These are phyloP conservation scores for Crenuchus spilurus DNA, from an alignment of 2,797 vertebrate genomes.

Conservation along the genomic window DNA sequence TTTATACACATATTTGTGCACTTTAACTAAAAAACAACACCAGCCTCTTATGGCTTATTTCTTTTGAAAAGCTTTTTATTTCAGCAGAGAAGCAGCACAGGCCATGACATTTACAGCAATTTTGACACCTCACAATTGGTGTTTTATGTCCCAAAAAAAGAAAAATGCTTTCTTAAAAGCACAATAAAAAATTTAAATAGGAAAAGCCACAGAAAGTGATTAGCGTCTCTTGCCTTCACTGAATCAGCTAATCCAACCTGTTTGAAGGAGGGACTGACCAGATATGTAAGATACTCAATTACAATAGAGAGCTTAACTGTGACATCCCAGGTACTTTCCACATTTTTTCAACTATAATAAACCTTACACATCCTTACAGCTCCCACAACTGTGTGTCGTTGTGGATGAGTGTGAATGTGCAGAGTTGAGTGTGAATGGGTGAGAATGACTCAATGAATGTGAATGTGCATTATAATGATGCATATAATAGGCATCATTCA, in stretches of 20 bases:
- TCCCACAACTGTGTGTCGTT: neutral
- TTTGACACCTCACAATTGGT: neutral
- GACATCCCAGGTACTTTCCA: slow-evolving; percentile 46
- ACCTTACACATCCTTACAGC: neutral
- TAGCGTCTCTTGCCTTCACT: neutral
- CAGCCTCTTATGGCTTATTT: no score
- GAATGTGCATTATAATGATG: no score
- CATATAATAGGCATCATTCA: no score
- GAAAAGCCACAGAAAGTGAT: neutral
- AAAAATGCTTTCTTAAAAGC: neutral
- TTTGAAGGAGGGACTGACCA: slow-evolving; percentile 48
- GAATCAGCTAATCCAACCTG: slow-evolving; percentile 40
- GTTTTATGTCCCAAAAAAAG: neutral
- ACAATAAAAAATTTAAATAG: no score
- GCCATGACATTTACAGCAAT: neutral
- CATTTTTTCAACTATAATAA: slow-evolving; percentile 25
- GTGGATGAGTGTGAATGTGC: neutral
- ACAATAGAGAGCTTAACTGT: slow-evolving; percentile 41
- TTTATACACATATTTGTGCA: no score
- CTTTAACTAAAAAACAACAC: no score
- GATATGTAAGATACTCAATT: slow-evolving; percentile 25
- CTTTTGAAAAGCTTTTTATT: no score
- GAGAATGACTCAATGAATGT: no score
- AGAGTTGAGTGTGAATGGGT: no score
- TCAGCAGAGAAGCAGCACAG: neutral